These are phyloP conservation scores for Minunthozetes semirufus DNA, from an alignment of 2,888 invertebrate genomes.

Conservation along the genomic window DNA sequence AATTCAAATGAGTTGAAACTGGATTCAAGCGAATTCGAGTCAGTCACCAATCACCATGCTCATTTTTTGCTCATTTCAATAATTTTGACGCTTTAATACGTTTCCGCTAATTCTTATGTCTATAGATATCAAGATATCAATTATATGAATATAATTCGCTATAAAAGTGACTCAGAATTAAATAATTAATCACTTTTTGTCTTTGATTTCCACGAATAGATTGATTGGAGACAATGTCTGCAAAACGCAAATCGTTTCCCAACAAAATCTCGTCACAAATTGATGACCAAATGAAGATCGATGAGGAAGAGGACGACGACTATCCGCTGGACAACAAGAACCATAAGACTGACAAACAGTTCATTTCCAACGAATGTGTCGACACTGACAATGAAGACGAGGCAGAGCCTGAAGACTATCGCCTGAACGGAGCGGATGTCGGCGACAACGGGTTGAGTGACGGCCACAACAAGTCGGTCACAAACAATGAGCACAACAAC, in stretches of 20 bases:
- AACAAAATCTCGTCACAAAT: slow-evolving; percentile 29
- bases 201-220: not conserved
- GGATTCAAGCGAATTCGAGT: too few relatives aligned
- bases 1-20: too few relatives aligned
- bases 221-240: slow-evolving; percentile 22
- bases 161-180: too few relatives aligned
- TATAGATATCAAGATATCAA: too few relatives aligned
- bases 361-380: slow-evolving; percentile 4
- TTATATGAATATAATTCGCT: too few relatives aligned
- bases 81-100: too few relatives aligned
- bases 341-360: not conserved
- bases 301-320: slow-evolving; percentile 21
- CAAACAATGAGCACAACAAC: slow-evolving; percentile 1
- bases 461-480: not conserved
- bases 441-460: not conserved
- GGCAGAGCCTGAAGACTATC: slow-evolving; percentile 11
- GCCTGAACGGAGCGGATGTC: not conserved
- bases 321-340: slow-evolving; percentile 9
- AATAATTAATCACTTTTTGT: not conserved
- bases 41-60: too few relatives aligned
- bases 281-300: slow-evolving; percentile 9
- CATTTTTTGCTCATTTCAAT: too few relatives aligned
- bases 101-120: too few relatives aligned
- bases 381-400: slow-evolving; percentile 18
- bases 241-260: slow-evolving; percentile 25